Percentiles rank a stretch among this genome's conserved stretches.
Evolutionary conservation across 2,797 vertebrate genomes (phyloP).

Genomic region (Cossypha polioptera): DNA sequence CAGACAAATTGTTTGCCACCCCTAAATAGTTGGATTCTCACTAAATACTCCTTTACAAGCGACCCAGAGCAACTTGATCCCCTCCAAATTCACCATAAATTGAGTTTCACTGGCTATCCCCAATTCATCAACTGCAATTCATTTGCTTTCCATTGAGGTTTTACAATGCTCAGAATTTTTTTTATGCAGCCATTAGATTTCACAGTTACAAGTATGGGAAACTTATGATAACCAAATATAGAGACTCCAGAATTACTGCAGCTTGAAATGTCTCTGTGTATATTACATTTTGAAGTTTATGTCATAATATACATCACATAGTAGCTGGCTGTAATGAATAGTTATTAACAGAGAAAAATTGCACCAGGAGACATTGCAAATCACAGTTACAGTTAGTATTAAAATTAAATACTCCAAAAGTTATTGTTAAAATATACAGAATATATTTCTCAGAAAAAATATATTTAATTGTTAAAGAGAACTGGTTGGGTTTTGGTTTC

Average conservation of each 20-base stretch:
- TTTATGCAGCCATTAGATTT: background rate
- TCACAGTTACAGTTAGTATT: background rate
- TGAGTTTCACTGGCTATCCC: background rate
- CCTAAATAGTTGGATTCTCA: background rate
- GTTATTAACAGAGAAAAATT: background rate
- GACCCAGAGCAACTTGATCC: background rate
- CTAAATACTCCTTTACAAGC: background rate
- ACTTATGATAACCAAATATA: background rate
- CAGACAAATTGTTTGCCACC: background rate
- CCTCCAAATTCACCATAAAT: background rate
- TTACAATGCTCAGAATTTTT: accelerated
- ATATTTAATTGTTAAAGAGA: background rate
- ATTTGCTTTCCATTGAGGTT: accelerated
- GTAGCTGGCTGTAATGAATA: background rate
- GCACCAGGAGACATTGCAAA: background rate
- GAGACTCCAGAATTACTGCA: background rate
- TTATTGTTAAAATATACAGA: background rate
- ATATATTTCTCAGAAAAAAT: background rate
- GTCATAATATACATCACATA: background rate
- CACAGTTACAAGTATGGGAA: background rate
- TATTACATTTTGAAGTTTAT: background rate
- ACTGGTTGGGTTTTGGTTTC: background rate
- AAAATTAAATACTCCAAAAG: background rate
- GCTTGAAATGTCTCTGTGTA: accelerated
- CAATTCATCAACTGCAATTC: background rate